Conservation (phyloP, 2,113 vertebrate species). For the Astur gentilis region DNA sequence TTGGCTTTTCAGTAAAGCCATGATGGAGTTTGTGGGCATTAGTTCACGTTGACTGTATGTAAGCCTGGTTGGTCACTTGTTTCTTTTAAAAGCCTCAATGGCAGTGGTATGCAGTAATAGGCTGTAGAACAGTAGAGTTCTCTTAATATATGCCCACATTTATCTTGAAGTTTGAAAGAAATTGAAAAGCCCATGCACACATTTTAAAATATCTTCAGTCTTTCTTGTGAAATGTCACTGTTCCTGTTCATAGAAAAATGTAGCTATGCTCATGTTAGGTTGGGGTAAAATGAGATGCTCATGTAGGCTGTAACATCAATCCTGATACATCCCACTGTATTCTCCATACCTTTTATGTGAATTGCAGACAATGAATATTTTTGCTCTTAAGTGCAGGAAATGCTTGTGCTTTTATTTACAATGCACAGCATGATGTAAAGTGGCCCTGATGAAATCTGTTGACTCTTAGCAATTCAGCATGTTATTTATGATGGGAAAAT, state of each 20-base stretch:
- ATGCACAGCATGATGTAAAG: background rate
- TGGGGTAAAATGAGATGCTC: background rate
- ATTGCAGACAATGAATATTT: background rate
- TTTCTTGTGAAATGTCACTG: background rate
- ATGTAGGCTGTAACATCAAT: background rate
- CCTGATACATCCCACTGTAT: background rate
- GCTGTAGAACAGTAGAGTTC: background rate
- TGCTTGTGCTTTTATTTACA: background rate
- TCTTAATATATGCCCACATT: background rate
- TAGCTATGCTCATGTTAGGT: background rate
- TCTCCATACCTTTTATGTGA: background rate
- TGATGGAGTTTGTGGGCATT: background rate
- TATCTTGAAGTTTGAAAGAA: background rate
- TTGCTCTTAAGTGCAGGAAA: background rate
- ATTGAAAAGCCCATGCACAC: background rate
- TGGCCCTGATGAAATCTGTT: background rate
- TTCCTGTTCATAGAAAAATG: background rate
- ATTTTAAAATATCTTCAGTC: background rate
- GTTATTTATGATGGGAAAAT: conserved; percentile 12
- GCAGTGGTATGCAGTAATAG: background rate
- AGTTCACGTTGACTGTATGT: too few species aligned
- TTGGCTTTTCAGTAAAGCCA: background rate
- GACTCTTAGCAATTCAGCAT: background rate
- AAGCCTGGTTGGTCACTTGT: background rate
- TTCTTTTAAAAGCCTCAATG: background rate